Conservation (phyloP, 2,113 vertebrate species). For the Corydoras sp. region DNA sequence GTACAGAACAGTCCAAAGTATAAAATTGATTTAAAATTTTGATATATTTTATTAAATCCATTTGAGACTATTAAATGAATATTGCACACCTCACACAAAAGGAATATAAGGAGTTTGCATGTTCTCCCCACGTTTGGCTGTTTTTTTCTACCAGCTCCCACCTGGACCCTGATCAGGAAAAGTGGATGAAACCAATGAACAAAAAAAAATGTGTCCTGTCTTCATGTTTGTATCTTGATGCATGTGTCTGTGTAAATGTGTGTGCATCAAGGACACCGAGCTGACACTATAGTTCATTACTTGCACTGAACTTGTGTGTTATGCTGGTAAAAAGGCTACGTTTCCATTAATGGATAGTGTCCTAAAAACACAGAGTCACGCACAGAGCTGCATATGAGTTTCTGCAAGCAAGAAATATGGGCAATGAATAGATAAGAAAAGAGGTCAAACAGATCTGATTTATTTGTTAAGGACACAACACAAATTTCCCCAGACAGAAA, state of each 20-base stretch:
- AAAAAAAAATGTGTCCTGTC: neutral
- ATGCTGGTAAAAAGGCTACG: constrained; percentile 13
- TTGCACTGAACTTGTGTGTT: constrained; percentile 14
- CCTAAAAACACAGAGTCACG: constrained; percentile 13
- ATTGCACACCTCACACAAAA: too few relatives aligned
- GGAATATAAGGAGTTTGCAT: too few relatives aligned
- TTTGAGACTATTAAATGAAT: too few relatives aligned
- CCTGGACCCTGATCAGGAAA: too few relatives aligned
- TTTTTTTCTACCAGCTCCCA: too few relatives aligned
- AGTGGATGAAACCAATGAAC: too few relatives aligned
- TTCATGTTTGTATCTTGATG: neutral
- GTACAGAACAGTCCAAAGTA: too few relatives aligned
- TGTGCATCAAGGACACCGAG: constrained; percentile 30
- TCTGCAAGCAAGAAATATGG: constrained; percentile 47
- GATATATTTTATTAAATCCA: too few relatives aligned
- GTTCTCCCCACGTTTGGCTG: too few relatives aligned
- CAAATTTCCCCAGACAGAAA: constrained; percentile 66
- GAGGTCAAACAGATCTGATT: constrained; percentile 57
- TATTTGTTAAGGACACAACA: constrained; percentile 56
- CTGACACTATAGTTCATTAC: neutral
- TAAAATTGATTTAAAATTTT: too few relatives aligned
- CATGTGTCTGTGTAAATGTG: neutral
- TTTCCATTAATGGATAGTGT: constrained; percentile 9
- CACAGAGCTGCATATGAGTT: too few relatives aligned
- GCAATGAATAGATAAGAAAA: constrained; percentile 56